These are phyloP conservation scores for Atta colombica DNA, from an alignment of 1,140 invertebrate species.

Conservation along the genomic window DNA sequence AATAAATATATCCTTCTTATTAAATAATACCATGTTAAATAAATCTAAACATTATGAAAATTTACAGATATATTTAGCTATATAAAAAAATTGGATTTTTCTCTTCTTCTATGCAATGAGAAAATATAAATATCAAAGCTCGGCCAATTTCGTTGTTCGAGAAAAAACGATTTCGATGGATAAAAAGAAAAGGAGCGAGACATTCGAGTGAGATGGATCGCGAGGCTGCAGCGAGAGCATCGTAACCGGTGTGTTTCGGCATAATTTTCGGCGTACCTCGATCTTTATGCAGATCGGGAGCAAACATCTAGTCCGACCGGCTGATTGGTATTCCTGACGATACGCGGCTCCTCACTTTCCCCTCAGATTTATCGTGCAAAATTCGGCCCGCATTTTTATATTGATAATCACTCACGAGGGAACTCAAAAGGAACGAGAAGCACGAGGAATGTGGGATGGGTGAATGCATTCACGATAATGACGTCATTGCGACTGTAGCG, in stretches of 20 bases:
- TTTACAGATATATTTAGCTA: not conserved
- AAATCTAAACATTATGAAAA: not conserved
- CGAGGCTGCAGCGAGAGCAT: constrained; percentile 24
- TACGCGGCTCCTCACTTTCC: constrained; percentile 72
- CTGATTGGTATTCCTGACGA: constrained; percentile 81
- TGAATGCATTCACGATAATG: constrained; percentile 73
- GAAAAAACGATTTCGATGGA: constrained; percentile 46
- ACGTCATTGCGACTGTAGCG: constrained; percentile 73
- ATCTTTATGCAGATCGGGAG: constrained; percentile 82
- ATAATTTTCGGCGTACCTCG: constrained; percentile 77
- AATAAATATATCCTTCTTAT: constrained; percentile 1
- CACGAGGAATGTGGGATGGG: constrained; percentile 76
- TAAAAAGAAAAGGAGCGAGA: not conserved
- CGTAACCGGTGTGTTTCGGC: constrained; percentile 72
- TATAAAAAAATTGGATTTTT: not conserved
- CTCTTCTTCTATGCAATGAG: not conserved
- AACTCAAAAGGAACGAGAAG: constrained; percentile 51
- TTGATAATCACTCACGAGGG: constrained; percentile 78
- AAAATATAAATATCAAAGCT: constrained; percentile 1
- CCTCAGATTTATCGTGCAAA: constrained; percentile 80
- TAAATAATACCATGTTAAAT: not conserved
- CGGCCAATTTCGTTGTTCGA: constrained; percentile 53
- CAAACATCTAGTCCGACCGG: constrained; percentile 81
- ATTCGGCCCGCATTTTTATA: constrained; percentile 81
- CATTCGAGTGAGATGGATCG: constrained; percentile 45